phyloP scores from a whole-genome alignment of 2,888 invertebrate genomes.

The Caenorhabditis macrosperma region DNA sequence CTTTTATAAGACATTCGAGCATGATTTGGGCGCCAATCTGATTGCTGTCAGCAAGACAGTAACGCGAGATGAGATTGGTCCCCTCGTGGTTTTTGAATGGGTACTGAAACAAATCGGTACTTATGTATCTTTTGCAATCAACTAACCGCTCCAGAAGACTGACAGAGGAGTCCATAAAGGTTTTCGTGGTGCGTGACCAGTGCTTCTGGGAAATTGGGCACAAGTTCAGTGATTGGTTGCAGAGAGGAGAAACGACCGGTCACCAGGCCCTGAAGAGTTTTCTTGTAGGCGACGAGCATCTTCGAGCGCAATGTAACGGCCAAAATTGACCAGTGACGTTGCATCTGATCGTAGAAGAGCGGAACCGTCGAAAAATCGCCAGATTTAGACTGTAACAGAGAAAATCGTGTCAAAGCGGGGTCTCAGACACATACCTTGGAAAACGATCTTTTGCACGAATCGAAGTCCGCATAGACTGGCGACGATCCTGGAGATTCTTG shows the following conservation, averaged over 20 bases:
- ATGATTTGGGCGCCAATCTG: constrained; percentile 39
- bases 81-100: constrained; percentile 35
- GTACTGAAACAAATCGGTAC: constrained; percentile 23
- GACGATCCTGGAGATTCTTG: background rate
- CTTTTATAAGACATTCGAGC: constrained; percentile 8
- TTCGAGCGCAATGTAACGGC: background rate
- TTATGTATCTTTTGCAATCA: background rate
- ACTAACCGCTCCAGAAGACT: constrained; percentile 33
- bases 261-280: constrained; percentile 10
- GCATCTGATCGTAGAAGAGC: constrained; percentile 13
- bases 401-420: background rate
- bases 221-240: background rate
- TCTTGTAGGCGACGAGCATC: constrained; percentile 19
- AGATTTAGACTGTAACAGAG: too few relatives aligned
- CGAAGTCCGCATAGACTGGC: too few relatives aligned
- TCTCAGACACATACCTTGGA: background rate
- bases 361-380: too few relatives aligned
- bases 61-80: constrained; percentile 22
- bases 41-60: constrained; percentile 17
- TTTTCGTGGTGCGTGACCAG: constrained; percentile 5
- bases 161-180: constrained; percentile 24
- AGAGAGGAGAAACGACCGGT: constrained; percentile 29
- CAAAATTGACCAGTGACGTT: constrained; percentile 15
- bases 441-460: background rate
- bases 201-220: constrained; percentile 13